Evolutionary conservation across 2,113 vertebrate species (phyloP).

Genomic region (Hystrix cristata): DNA sequence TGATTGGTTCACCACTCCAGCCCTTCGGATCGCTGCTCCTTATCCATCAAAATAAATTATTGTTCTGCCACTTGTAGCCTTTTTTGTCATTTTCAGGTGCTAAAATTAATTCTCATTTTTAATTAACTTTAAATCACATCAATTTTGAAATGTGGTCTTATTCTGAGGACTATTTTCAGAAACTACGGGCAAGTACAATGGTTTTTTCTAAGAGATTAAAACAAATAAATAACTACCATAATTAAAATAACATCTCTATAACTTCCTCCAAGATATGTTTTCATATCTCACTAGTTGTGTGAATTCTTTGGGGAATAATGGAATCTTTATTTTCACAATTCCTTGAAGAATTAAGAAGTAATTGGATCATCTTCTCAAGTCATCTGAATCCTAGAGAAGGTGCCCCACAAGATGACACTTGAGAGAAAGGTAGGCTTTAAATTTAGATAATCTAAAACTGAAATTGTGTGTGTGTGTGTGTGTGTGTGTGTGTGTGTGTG

Average conservation of each 20-base stretch:
- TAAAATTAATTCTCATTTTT: not conserved
- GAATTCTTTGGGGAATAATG: not conserved
- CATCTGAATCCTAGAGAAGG: not conserved
- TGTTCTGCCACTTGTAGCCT: not conserved
- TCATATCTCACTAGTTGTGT: no score
- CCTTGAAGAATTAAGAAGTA: not conserved
- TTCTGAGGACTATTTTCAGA: not conserved
- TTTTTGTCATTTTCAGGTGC: not conserved
- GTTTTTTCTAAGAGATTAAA: not conserved
- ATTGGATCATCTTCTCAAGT: not conserved
- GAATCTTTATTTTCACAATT: not conserved
- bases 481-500: not conserved
- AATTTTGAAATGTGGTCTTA: conserved; percentile 4
- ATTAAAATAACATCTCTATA: not conserved
- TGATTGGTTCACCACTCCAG: not conserved
- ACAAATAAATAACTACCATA: not conserved
- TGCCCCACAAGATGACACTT: not conserved
- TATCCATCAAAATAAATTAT: not conserved
- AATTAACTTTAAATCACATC: not conserved
- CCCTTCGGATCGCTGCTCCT: not conserved
- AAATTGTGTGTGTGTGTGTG: not conserved
- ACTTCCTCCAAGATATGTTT: not conserved
- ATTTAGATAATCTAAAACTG: not conserved
- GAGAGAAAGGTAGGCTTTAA: not conserved
- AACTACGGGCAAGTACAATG: not conserved